Evolutionary conservation across 2,888 invertebrate genomes (phyloP), one percentile per base, ranked within the genome.

Genomic region (Zootermopsis nevadensis): DNA sequence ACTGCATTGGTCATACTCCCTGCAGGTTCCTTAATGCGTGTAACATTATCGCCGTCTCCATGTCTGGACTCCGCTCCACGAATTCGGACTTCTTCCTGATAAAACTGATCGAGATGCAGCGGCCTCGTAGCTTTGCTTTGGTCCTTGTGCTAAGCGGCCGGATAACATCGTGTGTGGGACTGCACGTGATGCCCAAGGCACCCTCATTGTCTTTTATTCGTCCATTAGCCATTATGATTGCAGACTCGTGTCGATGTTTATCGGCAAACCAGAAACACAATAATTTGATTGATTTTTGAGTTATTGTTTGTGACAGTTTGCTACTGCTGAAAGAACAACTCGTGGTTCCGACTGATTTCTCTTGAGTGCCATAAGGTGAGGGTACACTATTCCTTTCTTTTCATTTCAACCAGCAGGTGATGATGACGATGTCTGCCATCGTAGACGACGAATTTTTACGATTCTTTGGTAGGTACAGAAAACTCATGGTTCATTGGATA

Each of bases 111-210:
- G 10, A 38, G 38, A 10, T 38, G 10, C 38, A 7, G 38, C 4
- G 38, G 10, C 38, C n/a, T n/a, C n/a, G n/a, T n/a, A n/a, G n/a
- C n/a, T n/a, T n/a, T n/a, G n/a, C n/a, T n/a, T n/a, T n/a, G n/a
- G n/a, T n/a, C n/a, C n/a, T 81, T 83, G 77, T 79, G 83, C 35
- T 77, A 81, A 83, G 81, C 77, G 83, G 83, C 66, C 27, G 81
- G 83, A 83, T 83, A 67, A 8, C 83, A 66, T 81, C 81, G 83
- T 83, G 83, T 81, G 83, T 60, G 83, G 81, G 31, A 77, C 15
- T 67, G 38, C 74, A 74, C 74, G 74, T 38, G 10, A 1, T 1
- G 35, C 74, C 42, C 12, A 22, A n/a, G 60, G 55, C 72, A 19
- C 6, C 72, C 72, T 35, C 33, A 35, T 30, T 72, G 31, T 72